These are phyloP conservation scores for Julus scanicus DNA, from an alignment of 2,888 invertebrate species.

Conservation along the genomic window DNA sequence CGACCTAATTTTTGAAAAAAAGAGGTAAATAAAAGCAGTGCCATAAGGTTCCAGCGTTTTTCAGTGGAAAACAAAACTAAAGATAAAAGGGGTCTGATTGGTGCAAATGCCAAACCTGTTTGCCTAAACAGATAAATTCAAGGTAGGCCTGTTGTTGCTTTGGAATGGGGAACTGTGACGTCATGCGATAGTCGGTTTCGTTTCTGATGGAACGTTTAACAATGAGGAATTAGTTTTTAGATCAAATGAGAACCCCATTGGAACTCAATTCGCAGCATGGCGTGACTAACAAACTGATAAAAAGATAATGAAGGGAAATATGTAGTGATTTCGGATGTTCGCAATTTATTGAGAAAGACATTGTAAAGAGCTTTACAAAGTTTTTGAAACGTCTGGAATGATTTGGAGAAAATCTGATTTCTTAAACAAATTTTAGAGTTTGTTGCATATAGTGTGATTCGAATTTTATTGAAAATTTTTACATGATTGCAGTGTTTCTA, in stretches of 20 bases:
- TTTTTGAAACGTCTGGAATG: background rate
- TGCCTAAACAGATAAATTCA: constrained; percentile 2
- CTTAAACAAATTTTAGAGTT: too few species aligned
- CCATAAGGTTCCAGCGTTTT: constrained; percentile 10
- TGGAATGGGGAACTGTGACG: background rate
- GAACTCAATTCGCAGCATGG: background rate
- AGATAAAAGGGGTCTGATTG: constrained; percentile 36
- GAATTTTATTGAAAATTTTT: too few species aligned
- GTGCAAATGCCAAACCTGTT: constrained; percentile 11
- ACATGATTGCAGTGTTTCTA: too few species aligned
- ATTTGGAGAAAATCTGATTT: background rate
- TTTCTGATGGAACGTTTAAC: background rate
- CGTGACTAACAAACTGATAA: background rate
- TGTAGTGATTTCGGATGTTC: too few species aligned
- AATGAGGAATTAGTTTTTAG: background rate
- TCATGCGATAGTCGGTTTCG: background rate
- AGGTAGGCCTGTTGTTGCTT: background rate
- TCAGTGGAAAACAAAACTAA: constrained; percentile 1
- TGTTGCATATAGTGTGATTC: too few species aligned
- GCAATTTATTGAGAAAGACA: too few species aligned
- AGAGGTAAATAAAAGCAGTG: constrained; percentile 30
- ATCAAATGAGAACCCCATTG: background rate
- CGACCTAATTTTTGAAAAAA: constrained; percentile 21
- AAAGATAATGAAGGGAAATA: too few species aligned
- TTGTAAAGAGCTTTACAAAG: background rate